Percentiles rank a stretch among this genome's conserved stretches.
phyloP scores from a whole-genome alignment of 2,113 vertebrate genomes.

The Carassius carassius region DNA sequence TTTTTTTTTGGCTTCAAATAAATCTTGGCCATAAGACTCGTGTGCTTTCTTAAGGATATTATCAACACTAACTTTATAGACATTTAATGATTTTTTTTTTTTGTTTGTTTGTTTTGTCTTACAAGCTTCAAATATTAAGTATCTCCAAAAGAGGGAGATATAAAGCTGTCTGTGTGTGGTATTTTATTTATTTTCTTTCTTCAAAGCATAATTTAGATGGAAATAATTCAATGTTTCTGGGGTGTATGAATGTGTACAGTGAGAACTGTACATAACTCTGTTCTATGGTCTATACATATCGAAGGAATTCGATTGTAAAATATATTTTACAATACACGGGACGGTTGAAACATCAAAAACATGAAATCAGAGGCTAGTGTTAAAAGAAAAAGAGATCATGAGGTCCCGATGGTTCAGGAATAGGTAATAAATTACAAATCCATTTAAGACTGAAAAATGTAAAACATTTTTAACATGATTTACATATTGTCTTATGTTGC shows the following conservation, averaged over 20 bases:
- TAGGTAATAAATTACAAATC: too few species aligned
- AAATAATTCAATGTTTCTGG: background rate
- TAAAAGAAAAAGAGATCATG: background rate
- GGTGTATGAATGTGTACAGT: background rate
- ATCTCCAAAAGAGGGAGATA: background rate
- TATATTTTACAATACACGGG: background rate
- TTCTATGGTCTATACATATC: too few species aligned
- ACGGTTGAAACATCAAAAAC: background rate
- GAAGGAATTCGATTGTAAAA: too few species aligned
- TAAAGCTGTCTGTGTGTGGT: background rate
- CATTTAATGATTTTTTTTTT: background rate
- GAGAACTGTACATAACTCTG: background rate
- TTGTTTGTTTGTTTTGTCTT: background rate
- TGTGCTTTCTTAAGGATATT: background rate
- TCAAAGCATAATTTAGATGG: background rate
- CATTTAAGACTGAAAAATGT: too few species aligned
- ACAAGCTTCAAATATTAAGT: background rate
- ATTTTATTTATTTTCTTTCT: too few species aligned
- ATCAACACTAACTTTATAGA: background rate
- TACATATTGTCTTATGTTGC: too few species aligned
- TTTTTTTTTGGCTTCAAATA: constrained; percentile 45
- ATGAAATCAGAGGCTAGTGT: background rate
- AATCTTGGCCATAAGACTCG: constrained; percentile 30
- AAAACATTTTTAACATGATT: too few species aligned
- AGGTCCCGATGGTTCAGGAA: too few species aligned